phyloP scores from a whole-genome alignment of 2,888 invertebrate species.

The Chirona hameri region DNA sequence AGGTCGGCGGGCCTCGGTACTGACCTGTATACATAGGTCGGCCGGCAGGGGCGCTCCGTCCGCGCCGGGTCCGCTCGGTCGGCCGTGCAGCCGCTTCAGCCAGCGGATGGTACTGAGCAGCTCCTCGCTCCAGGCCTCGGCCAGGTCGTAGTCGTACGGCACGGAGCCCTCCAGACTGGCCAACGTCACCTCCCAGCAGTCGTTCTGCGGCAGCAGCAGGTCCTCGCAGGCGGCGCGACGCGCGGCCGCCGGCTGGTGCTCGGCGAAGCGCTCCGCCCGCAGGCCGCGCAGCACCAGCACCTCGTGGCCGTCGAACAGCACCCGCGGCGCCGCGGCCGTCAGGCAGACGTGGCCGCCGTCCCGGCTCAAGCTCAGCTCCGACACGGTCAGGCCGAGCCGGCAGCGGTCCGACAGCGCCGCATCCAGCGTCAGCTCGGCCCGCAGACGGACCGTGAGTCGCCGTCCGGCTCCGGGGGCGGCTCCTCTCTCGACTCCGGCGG shows the following conservation, averaged over 20 bases:
- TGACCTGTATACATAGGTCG: constrained; percentile 6
- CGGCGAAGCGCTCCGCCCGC: not conserved
- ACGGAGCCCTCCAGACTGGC: constrained; percentile 51
- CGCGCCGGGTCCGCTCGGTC: too few species aligned
- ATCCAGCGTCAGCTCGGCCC: not conserved
- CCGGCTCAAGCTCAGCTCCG: not conserved
- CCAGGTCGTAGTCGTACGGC: constrained; percentile 82
- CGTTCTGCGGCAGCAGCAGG: not conserved
- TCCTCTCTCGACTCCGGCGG: not conserved
- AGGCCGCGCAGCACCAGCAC: not conserved
- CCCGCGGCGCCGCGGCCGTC: not conserved
- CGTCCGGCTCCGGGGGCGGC: not conserved
- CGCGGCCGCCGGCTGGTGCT: not conserved
- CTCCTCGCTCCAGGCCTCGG: constrained; percentile 82
- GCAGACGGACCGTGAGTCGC: not conserved
- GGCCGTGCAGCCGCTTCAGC: constrained; percentile 60
- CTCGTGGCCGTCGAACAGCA: not conserved
- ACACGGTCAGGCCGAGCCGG: not conserved
- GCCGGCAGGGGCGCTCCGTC: not conserved
- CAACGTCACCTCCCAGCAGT: constrained; percentile 11
- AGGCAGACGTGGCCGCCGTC: not conserved
- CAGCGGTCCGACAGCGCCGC: not conserved
- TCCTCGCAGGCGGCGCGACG: not conserved
- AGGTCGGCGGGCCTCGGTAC: too few species aligned
- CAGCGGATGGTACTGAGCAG: constrained; percentile 89